A percentile compares a stretch with the other conserved stretches of the same genome.
Evolutionary conservation across 1,140 invertebrate genomes (phyloP).

Genomic region (Drosophila burlai): DNA sequence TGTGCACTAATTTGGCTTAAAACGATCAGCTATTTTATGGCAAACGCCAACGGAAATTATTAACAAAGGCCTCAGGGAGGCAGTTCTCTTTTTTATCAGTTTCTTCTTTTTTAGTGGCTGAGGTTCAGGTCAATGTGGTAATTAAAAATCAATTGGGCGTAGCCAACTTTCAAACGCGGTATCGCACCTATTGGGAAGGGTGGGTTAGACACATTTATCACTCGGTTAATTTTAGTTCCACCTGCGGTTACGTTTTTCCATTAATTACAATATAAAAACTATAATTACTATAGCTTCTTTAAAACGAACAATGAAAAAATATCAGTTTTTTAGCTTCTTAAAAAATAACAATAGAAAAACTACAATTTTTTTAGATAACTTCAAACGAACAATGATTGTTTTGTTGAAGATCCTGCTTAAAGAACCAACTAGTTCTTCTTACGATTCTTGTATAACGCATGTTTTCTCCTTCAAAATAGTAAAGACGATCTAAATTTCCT

Average conservation of each 20-base stretch:
- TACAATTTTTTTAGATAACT: too few relatives aligned
- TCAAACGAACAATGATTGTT: too few relatives aligned
- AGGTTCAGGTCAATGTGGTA: slow-evolving; percentile 63
- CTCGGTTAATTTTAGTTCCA: not conserved
- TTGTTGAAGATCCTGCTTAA: too few relatives aligned
- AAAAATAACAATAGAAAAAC: not conserved
- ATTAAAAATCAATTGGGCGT: slow-evolving; percentile 81
- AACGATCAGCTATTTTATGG: slow-evolving; percentile 67
- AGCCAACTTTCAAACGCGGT: slow-evolving; percentile 29
- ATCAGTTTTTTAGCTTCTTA: not conserved
- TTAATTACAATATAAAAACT: not conserved
- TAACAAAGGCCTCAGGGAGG: slow-evolving; percentile 36
- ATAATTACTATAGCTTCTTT: not conserved
- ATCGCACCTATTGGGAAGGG: not conserved
- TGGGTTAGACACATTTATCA: not conserved
- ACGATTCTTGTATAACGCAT: not conserved
- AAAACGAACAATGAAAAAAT: not conserved
- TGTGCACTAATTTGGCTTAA: slow-evolving; percentile 70
- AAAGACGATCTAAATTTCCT: not conserved
- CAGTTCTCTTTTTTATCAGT: slow-evolving; percentile 3
- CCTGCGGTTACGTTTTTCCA: not conserved
- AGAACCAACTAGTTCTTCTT: not conserved
- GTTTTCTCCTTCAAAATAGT: not conserved
- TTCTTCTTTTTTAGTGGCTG: slow-evolving; percentile 10
- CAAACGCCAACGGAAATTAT: slow-evolving; percentile 47